Evolutionary conservation across 2,113 vertebrate genomes (phyloP).

Genomic region (Engraulis encrasicolus): DNA sequence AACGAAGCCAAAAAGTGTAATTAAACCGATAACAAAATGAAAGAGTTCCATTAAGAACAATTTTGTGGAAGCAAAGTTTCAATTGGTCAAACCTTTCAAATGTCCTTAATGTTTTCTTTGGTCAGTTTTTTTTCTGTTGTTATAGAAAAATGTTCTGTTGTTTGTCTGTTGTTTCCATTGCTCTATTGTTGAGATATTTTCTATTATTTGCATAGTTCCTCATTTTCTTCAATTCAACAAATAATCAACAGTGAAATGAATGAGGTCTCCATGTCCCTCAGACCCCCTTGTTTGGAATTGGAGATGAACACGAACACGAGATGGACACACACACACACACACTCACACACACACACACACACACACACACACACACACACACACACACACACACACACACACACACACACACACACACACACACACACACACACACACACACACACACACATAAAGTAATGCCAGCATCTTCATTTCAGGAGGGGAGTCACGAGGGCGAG

Average conservation of each 20-base stretch:
- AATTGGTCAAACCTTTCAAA: not conserved
- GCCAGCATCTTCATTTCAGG: not conserved
- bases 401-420: not conserved
- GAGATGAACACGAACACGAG: not conserved
- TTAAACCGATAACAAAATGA: not conserved
- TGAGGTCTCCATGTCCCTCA: not conserved
- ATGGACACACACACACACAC: not conserved
- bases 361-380: not conserved
- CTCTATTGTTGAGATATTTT: no score
- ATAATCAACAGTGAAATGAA: not conserved
- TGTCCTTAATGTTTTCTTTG: not conserved
- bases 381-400: not conserved
- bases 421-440: not conserved
- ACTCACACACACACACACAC: not conserved
- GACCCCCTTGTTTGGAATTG: not conserved
- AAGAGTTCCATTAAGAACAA: not conserved
- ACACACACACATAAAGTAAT: not conserved
- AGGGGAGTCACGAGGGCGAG: not conserved
- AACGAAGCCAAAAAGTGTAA: not conserved
- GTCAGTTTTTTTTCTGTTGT: not conserved
- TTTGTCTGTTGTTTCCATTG: no score
- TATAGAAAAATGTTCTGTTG: no score
- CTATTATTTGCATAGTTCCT: not conserved
- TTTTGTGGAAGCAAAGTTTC: not conserved
- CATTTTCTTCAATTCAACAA: not conserved